Evolutionary conservation across 2,888 invertebrate species (phyloP).

Genomic region (Baccha elongata): DNA sequence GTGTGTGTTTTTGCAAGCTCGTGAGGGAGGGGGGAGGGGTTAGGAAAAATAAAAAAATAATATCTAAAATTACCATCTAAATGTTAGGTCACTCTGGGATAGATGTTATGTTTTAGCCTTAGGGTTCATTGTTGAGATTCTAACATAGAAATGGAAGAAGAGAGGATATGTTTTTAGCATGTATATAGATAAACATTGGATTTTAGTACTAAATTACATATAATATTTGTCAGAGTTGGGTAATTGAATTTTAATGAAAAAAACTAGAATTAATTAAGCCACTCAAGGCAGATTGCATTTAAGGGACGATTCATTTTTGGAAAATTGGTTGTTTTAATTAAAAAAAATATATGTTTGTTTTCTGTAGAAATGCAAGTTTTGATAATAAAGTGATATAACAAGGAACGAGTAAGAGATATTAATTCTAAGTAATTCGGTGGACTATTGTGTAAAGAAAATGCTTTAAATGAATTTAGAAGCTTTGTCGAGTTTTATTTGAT

Average conservation of each 20-base stretch:
- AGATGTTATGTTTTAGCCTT: constrained; percentile 10
- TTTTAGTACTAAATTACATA: not conserved
- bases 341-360: no score
- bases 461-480: no score
- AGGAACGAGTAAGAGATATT: no score
- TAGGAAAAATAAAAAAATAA: constrained; percentile 1
- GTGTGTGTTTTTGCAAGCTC: not conserved
- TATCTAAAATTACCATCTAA: constrained; percentile 59
- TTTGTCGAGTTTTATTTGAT: no score
- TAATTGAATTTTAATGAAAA: not conserved
- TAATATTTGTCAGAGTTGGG: not conserved
- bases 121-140: not conserved
- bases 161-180: not conserved
- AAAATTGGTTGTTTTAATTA: no score
- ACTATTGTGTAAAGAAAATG: no score
- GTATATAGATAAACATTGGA: not conserved
- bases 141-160: not conserved
- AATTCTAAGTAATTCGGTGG: no score
- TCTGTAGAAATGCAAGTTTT: no score
- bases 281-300: no score
- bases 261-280: no score
- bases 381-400: no score
- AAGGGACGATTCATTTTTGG: no score
- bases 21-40: not conserved
- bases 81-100: constrained; percentile 33